Conservation (phyloP, 2,113 vertebrate species). For the Xerus inauris region DNA sequence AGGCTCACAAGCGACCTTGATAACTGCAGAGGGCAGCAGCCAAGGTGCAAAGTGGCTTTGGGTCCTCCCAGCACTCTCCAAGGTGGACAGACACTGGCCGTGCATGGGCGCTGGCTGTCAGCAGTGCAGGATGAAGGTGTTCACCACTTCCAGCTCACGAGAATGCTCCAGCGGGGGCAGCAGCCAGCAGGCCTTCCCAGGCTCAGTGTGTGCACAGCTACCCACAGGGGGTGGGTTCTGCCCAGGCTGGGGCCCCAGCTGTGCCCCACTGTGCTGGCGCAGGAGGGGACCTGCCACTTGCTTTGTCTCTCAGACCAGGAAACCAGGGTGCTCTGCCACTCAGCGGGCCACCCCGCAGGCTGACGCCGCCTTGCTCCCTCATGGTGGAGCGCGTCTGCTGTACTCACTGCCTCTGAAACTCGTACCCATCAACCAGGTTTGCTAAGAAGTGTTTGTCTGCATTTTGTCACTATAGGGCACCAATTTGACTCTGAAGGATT, state of each 20-base stretch:
- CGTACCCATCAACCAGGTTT: too few species aligned
- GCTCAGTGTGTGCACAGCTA: too few species aligned
- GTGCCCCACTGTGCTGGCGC: accelerated
- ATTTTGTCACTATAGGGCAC: not conserved
- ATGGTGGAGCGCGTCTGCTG: too few species aligned
- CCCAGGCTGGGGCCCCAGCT: not conserved
- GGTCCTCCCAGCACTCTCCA: not conserved
- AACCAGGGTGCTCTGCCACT: accelerated
- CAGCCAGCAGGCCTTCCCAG: too few species aligned
- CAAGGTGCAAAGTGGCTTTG: too few species aligned
- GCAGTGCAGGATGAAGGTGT: not conserved
- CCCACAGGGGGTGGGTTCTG: too few species aligned
- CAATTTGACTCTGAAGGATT: not conserved
- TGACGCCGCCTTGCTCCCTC: accelerated
- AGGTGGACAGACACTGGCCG: not conserved
- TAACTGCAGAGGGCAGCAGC: not conserved
- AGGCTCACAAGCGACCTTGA: accelerated
- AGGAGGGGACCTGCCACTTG: accelerated
- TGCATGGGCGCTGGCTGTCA: accelerated
- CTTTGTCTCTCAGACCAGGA: not conserved
- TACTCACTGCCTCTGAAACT: too few species aligned
- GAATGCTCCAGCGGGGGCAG: too few species aligned
- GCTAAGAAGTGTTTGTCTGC: too few species aligned
- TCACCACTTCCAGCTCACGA: too few species aligned
- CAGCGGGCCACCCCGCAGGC: not conserved